phyloP scores from a whole-genome alignment of 2,888 invertebrate genomes.

The Magallana nippona region DNA sequence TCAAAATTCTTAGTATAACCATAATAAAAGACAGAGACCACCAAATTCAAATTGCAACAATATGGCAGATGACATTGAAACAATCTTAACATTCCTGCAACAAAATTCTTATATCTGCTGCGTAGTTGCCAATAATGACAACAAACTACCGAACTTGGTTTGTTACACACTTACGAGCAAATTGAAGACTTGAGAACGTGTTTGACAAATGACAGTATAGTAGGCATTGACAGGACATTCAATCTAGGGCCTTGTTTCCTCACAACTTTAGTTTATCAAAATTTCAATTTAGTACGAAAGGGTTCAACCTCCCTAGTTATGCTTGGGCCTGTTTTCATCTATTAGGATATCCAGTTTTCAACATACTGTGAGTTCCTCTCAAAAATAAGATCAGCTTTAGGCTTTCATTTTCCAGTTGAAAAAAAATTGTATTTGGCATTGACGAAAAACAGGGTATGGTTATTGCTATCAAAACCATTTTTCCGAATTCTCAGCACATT shows the following conservation, averaged over 20 bases:
- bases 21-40: conserved; percentile 38
- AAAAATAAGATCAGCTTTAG: conserved; percentile 15
- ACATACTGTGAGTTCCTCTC: conserved; percentile 40
- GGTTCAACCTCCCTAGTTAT: conserved; percentile 30
- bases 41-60: neutral
- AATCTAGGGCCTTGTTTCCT: conserved; percentile 33
- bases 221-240: conserved; percentile 37
- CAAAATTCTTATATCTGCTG: neutral
- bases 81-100: neutral
- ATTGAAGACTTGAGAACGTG: conserved; percentile 8
- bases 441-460: conserved; percentile 51
- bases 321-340: conserved; percentile 34
- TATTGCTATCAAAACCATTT: neutral
- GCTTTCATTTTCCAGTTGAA: conserved; percentile 5
- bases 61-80: conserved; percentile 38
- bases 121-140: conserved; percentile 37
- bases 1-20: conserved; percentile 38
- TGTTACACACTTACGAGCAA: conserved; percentile 39
- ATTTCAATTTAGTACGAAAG: conserved; percentile 6
- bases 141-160: conserved; percentile 36
- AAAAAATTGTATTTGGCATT: conserved; percentile 44
- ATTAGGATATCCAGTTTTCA: conserved; percentile 42
- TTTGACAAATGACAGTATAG: neutral
- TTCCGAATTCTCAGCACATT: conserved; percentile 43
- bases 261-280: conserved; percentile 11